Evolutionary conservation across 2,113 vertebrate species (phyloP).

Genomic region (Serilophus lunatus): DNA sequence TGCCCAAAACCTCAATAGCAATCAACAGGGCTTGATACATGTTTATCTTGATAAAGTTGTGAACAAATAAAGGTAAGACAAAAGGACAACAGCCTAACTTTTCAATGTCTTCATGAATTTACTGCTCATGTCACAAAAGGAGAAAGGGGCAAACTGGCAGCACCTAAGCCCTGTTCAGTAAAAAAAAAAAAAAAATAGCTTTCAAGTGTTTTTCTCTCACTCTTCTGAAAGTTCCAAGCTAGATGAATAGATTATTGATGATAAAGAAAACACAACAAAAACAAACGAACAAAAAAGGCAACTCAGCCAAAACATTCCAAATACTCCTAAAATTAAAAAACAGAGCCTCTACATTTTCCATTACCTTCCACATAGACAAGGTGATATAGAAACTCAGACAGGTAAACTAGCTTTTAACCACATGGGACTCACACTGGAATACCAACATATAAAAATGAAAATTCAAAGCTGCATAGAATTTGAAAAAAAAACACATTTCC

Average conservation of each 20-base stretch:
- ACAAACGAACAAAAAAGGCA: neutral
- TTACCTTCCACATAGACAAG: neutral
- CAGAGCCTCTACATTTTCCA: neutral
- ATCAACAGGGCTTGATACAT: neutral
- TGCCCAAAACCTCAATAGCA: neutral
- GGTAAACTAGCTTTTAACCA: neutral
- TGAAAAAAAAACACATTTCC: neutral
- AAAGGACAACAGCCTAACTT: neutral
- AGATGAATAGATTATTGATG: neutral
- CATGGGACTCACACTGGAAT: neutral
- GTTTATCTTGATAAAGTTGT: neutral
- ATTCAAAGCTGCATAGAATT: neutral
- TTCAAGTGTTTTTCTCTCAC: neutral
- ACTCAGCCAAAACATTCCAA: neutral
- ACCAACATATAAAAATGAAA: neutral
- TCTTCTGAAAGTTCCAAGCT: neutral
- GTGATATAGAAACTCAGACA: neutral
- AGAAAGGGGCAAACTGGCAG: neutral
- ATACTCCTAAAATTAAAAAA: neutral
- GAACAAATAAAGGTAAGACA: neutral
- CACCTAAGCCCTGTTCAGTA: neutral
- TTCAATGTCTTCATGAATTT: neutral
- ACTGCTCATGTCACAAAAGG: neutral
- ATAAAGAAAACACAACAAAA: neutral
- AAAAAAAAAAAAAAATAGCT: neutral